Conservation (phyloP, 2,797 vertebrate genomes). For the Octomys mimax region DNA sequence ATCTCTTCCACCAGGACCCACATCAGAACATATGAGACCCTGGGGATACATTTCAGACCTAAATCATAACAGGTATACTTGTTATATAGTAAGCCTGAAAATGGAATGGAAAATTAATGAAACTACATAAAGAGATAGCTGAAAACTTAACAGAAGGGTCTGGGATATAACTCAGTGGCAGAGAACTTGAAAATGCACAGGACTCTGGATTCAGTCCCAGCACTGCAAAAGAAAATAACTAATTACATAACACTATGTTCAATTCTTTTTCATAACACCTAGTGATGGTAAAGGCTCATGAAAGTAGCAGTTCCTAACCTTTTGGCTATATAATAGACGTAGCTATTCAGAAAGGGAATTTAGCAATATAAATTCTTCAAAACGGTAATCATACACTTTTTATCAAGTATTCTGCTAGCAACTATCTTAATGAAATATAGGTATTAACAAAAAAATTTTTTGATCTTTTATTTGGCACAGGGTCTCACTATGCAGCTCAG, state of each 20-base stretch:
- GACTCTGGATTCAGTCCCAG: neutral
- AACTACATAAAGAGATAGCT: conserved; percentile 7
- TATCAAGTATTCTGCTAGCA: conserved; percentile 31
- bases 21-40: neutral
- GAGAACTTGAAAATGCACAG: neutral
- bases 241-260: neutral
- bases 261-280: neutral
- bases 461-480: neutral
- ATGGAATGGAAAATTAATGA: conserved; percentile 25
- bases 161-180: neutral
- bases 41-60: neutral
- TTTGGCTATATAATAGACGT: neutral
- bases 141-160: neutral
- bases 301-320: neutral
- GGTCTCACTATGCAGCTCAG: no score
- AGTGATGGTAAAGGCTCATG: neutral
- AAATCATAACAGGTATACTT: neutral
- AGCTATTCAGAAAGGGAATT: neutral
- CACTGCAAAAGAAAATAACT: neutral
- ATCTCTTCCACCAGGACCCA: neutral
- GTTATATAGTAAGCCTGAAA: neutral
- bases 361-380: conserved; percentile 2
- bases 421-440: conserved; percentile 46
- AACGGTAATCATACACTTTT: neutral
- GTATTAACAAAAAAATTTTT: neutral